A percentile compares a stretch with the other conserved stretches of the same genome.
These are phyloP conservation scores for Bergia sp. DNA, from an alignment of 92 coral and sea anemone genomes.

Conservation along the genomic window DNA sequence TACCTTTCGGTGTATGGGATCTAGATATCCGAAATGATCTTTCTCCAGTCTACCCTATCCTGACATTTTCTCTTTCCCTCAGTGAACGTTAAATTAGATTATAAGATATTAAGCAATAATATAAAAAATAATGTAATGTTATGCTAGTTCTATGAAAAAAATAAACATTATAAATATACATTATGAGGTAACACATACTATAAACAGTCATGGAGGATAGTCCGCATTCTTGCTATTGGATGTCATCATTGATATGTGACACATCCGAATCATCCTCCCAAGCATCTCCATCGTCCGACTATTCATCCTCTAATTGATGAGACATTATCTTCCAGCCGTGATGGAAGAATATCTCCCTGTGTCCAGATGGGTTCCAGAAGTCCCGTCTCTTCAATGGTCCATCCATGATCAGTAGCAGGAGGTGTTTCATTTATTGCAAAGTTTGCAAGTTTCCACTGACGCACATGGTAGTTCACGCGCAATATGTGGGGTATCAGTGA, in stretches of 20 bases:
- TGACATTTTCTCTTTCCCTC: too few relatives aligned
- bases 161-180: neutral
- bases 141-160: neutral
- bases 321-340: too few relatives aligned
- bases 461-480: slow-evolving; percentile 10
- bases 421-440: neutral
- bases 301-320: neutral
- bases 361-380: slow-evolving; percentile 10
- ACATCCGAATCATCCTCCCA: neutral
- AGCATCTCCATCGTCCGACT: neutral
- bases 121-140: neutral
- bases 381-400: neutral
- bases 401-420: neutral
- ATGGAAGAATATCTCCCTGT: too few relatives aligned
- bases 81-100: too few relatives aligned
- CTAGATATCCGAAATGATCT: too few relatives aligned
- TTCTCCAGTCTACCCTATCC: too few relatives aligned
- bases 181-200: neutral
- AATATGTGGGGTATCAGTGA: slow-evolving; percentile 1
- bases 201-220: neutral
- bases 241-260: neutral
- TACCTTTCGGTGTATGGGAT: too few relatives aligned
- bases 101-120: neutral
- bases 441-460: neutral
- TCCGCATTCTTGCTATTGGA: neutral